Base-by-base conservation (phyloP, 2,888 invertebrate genomes). In the Agriotes lineatus region DNA sequence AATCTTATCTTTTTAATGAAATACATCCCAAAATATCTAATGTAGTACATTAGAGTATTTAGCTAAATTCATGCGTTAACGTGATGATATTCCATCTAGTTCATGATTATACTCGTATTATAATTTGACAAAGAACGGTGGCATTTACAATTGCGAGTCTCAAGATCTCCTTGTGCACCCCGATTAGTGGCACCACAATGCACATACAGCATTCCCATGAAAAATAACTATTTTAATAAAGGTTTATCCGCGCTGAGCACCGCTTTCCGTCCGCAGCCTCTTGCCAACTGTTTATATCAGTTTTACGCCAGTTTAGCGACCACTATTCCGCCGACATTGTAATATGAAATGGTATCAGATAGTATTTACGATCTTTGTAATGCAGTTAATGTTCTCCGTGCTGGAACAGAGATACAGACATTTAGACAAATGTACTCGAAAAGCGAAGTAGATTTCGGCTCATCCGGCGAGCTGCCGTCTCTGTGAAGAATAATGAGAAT, bases 401-500 rank as follows among this genome's bases (percentile, higher is more conserved):
- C 68, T 74, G 77, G 76, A 76, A 77, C 77, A 76, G 74, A 77
- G 75, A 77, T 77, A 77, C 77, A 79, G 79, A 79, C 78, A 78
- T 78, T 77, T 75, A 78, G 76, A 79, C 77, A 78, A 78, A 79
- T 77, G 76, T 79, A 81, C 77, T 78, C 71, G 75, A 74, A 76
- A 72, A 67, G 71, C 73, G 74, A 67, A 77, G 77, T 77, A 76
- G 79, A 77, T 79, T 78, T 78, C 73, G 73, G 71, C 74, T 75
- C 77, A 78, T 77, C 76, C 77, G 75, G 74, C 73, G 70, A 62
- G 70, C 69, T 66, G 66, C 74, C 74, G 74, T 73, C 78, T 74
- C 70, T 71, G 72, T 74, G 69, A 79, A 81, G 82, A 83, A 80
- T 83, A 83, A 83, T 82, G 83, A 81, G 82, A 82, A 82, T 80